Base-by-base conservation (phyloP, 2,797 vertebrate species). In the Tokudaia tokunoshimensis region DNA sequence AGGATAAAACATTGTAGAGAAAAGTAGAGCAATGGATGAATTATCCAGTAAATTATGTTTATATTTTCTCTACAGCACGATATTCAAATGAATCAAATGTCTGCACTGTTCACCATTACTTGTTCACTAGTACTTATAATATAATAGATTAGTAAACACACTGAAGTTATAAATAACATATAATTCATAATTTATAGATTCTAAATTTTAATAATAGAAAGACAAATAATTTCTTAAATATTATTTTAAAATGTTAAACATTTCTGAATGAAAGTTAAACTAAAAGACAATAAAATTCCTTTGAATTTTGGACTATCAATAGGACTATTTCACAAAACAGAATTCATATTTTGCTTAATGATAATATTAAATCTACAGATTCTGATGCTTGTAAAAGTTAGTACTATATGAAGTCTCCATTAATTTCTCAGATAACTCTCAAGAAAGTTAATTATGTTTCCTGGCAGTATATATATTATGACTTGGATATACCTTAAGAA, bases 401-500 rank as follows among this genome's bases (percentile, higher is more conserved):
- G 11, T n/a, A 34, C 3, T 85, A 14, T 70, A 34, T 37, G 7
- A 10, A 78, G 3, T 50, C 3, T 85, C 67, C 11, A 1, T 72
- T 88, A 22, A 57, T 87, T 94, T 94, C 75, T 4, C 8, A 95
- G 44, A 79, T 95, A 88, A 89, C 4, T 55, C 1, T 83, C 22
- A 92, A 31, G 22, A 89, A 96, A 91, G 0, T 55, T 84, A 93
- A n/a, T 84, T 67, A 55, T n/a, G 11, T 79, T 75, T 94, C 63
- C 31, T 89, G 63, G 59, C 52, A 15, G 0, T 61, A 55, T 29
- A n/a, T 4, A 78, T 72, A 11, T n/a, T 26, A 72, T 6, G 4
- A 5, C 26, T 67, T 63, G 52, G 12, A 87, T 10, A 0, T 10
- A 94, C 41, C 22, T 94, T 94, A 61, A 82, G 2, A 24, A 47